Conservation (phyloP, 2,888 invertebrate species). For the Oeneis ivallda region DNA sequence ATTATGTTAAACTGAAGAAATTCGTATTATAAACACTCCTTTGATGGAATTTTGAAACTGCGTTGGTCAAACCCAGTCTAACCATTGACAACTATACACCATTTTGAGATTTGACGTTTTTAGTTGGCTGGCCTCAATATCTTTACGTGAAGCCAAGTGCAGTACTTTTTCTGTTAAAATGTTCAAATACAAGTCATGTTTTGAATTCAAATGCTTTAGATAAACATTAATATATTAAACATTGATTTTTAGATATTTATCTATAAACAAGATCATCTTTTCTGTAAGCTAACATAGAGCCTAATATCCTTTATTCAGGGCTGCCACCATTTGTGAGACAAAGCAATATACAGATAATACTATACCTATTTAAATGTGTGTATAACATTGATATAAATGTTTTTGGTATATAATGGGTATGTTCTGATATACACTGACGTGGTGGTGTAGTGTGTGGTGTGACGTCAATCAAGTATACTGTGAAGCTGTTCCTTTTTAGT, state of each 20-base stretch:
- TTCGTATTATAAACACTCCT: constrained; percentile 64
- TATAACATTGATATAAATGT: too few species aligned
- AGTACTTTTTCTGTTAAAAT: constrained; percentile 35
- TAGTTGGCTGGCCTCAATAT: constrained; percentile 51
- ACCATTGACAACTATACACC: constrained; percentile 76
- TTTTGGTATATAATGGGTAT: too few species aligned
- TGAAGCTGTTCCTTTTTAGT: too few species aligned
- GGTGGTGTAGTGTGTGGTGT: too few species aligned
- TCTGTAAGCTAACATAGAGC: neutral
- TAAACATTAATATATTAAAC: neutral
- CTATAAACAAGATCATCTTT: neutral
- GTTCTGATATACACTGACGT: too few species aligned
- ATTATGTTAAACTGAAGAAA: constrained; percentile 56
- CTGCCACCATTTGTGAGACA: constrained; percentile 24
- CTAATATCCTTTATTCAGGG: constrained; percentile 11
- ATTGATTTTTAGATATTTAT: neutral
- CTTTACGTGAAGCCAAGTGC: constrained; percentile 37
- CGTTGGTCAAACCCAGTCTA: constrained; percentile 63
- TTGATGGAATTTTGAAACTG: constrained; percentile 68
- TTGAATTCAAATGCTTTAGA: neutral
- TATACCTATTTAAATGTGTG: neutral
- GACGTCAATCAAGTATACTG: too few species aligned
- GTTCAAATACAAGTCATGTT: neutral
- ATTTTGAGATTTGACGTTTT: constrained; percentile 81
- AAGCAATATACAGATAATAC: neutral